Conservation (phyloP, 2,888 invertebrate genomes). For the Hipparchia semele region DNA sequence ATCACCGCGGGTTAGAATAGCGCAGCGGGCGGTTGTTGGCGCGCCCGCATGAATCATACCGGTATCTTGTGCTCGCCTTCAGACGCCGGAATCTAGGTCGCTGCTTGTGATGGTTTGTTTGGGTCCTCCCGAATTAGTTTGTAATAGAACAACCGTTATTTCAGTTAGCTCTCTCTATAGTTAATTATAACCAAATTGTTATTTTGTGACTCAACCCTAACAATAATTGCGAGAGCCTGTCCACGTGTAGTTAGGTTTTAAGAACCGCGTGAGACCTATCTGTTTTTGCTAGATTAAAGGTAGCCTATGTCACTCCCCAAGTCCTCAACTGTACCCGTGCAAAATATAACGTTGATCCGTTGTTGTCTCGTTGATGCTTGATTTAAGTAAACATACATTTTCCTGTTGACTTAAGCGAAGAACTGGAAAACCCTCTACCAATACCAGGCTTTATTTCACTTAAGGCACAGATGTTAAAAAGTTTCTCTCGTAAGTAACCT, state of each 20-base stretch:
- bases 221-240: not conserved
- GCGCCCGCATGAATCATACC: constrained; percentile 68
- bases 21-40: constrained; percentile 42
- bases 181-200: not conserved
- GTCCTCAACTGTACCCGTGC: too few relatives aligned
- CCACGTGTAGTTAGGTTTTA: too few relatives aligned
- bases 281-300: too few relatives aligned
- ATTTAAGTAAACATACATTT: constrained; percentile 17
- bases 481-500: constrained; percentile 6
- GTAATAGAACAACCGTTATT: constrained; percentile 78
- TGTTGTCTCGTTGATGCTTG: too few relatives aligned
- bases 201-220: not conserved
- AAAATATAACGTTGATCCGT: too few relatives aligned
- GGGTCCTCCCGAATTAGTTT: constrained; percentile 78
- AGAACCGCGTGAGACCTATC: too few relatives aligned
- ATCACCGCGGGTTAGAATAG: constrained; percentile 31
- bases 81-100: constrained; percentile 77
- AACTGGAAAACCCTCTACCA: constrained; percentile 25
- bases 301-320: too few relatives aligned
- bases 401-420: constrained; percentile 20
- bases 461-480: not conserved
- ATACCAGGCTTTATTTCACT: not conserved
- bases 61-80: constrained; percentile 62
- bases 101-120: constrained; percentile 80
- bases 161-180: constrained; percentile 22